These are phyloP conservation scores for Toxonevra muliebris DNA, from an alignment of 2,888 invertebrate genomes.

Conservation along the genomic window DNA sequence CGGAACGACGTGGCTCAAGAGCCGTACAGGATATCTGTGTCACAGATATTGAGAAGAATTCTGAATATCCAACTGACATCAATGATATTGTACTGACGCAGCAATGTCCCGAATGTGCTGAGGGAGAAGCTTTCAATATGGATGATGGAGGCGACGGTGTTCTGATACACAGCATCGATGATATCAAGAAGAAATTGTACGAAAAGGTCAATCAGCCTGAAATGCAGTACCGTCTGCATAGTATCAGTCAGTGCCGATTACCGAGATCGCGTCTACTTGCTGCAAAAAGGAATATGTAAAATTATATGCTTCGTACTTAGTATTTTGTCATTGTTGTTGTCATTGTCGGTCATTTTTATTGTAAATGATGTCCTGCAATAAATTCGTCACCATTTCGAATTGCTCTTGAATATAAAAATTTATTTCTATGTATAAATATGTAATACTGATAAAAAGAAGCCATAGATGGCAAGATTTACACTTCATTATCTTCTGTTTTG, in stretches of 20 bases:
- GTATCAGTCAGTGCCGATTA: conserved; percentile 61
- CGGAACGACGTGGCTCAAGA: conserved; percentile 51
- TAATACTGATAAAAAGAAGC: no score
- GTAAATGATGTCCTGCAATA: no score
- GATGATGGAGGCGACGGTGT: conserved; percentile 58
- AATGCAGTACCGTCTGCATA: conserved; percentile 64
- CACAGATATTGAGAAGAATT: conserved; percentile 55
- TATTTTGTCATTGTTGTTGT: neutral
- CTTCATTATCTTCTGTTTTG: no score
- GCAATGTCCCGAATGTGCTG: conserved; percentile 65
- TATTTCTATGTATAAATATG: no score
- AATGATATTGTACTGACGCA: conserved; percentile 65
- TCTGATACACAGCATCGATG: conserved; percentile 46
- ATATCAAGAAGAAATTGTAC: conserved; percentile 54
- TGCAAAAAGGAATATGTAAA: conserved; percentile 48
- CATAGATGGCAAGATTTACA: no score
- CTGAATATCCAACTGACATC: conserved; percentile 65
- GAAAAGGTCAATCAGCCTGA: conserved; percentile 62
- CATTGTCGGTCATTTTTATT: no score
- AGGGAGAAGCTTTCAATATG: conserved; percentile 62
- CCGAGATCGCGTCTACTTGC: conserved; percentile 61
- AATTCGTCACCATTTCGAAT: no score
- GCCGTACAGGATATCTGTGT: conserved; percentile 55
- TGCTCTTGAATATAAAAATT: no score
- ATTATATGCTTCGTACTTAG: neutral